Evolutionary conservation across 2,888 invertebrate species (phyloP), one percentile per base, ranked within the genome.

Genomic region (Biston betularia): DNA sequence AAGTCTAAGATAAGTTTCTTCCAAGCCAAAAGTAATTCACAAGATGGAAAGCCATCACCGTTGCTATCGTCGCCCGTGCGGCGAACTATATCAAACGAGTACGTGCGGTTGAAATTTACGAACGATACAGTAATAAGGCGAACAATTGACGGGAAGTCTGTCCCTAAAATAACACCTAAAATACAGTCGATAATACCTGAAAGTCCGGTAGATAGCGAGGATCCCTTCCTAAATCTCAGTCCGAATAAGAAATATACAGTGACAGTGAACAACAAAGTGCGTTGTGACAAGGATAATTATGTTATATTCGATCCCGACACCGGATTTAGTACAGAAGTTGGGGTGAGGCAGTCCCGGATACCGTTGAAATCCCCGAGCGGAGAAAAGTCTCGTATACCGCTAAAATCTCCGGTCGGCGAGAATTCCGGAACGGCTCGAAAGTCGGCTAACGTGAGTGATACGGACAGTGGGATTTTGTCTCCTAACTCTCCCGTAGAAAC

Each of bases 391-490:
- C 85, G 86, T 58, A 87, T 89, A 58, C 87, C 88, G 35, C 71
- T 88, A 12, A 91, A 85, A 75, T 89, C 91, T 15, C 90, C 91
- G 1, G 74, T 78, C 15, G 88, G 87, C 50, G 92, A 92, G 77
- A 86, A 78, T 57, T 85, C 88, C 10, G 79, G 84, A 63, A 74
- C 79, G 33, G 80, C 81, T 62, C 83, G 88, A 64, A 90, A 89
- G 78, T 88, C 89, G 44, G 89, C 89, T 54, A 93, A 88, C 76
- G 89, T 94, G 73, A 95, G 95, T 85, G 95, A 95, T 86, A 95
- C 95, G 11, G 95, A 95, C 79, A 95, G 95, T 82, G 95, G 95
- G 6, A 95, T 95, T 76, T 83, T 95, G 53, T 95, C 95, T 74
- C 95, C 95, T 0, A 95, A 94, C 74, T 95, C 95, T 34, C 95